A percentile compares a stretch with the other conserved stretches of the same genome.
Conservation (phyloP, 2,113 vertebrate genomes). For the Myrmecophaga tridactyla region DNA sequence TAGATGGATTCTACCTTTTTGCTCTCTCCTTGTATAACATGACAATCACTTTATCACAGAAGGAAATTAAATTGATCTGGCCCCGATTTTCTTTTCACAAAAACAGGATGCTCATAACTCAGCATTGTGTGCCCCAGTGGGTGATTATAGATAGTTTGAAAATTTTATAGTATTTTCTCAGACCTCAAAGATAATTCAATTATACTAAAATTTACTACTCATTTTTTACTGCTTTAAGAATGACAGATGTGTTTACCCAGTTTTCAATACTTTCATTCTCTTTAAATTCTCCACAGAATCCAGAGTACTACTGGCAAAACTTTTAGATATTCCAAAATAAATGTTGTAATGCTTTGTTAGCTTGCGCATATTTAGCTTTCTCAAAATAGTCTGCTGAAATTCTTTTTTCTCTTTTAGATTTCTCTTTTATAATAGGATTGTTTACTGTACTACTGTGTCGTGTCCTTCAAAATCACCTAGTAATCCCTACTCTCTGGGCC, state of each 20-base stretch:
- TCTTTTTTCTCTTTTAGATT: background rate
- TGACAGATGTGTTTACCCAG: background rate
- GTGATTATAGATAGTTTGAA: background rate
- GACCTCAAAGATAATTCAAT: background rate
- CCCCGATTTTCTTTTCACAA: background rate
- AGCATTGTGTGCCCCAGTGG: background rate
- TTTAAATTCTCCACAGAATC: background rate
- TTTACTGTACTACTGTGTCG: background rate
- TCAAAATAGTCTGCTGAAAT: background rate
- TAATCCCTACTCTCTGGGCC: background rate
- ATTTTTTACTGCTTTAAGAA: background rate
- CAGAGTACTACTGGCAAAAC: background rate
- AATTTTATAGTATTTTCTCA: background rate
- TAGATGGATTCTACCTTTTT: background rate
- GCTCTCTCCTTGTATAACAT: background rate
- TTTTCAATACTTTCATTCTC: background rate
- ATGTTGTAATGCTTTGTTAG: background rate
- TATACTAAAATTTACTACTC: background rate
- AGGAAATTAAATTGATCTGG: background rate
- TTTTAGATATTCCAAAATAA: background rate
- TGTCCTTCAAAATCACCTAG: background rate
- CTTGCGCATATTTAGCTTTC: background rate
- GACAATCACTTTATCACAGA: background rate
- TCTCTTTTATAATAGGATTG: background rate
- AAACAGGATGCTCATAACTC: background rate